Conservation (phyloP, 2,797 vertebrate genomes). For the Mormyrops attenuatus region DNA sequence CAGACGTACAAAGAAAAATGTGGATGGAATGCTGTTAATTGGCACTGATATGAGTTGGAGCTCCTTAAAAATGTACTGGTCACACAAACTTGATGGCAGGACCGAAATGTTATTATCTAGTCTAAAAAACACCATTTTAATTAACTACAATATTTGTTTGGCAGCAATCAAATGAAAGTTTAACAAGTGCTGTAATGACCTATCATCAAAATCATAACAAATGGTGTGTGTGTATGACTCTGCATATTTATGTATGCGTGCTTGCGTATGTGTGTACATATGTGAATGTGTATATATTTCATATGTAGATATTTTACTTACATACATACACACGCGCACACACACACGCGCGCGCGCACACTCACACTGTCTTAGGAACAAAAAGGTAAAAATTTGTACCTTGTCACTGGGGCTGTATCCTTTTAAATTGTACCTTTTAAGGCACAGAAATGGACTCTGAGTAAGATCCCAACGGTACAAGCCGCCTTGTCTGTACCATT, state of each 20-base stretch:
- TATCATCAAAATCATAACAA: background rate
- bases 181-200: background rate
- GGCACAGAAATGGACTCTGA: background rate
- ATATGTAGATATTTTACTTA: background rate
- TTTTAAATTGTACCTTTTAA: background rate
- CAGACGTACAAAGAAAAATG: background rate
- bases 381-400: background rate
- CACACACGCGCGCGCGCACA: background rate
- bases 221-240: background rate
- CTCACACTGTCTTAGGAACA: background rate
- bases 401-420: background rate
- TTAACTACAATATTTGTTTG: background rate
- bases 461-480: background rate
- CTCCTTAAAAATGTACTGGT: background rate
- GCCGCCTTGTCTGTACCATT: background rate
- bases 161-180: background rate
- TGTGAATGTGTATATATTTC: background rate
- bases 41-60: background rate
- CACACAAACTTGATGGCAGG: background rate
- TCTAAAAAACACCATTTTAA: background rate
- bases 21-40: background rate
- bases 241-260: background rate
- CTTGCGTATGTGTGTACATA: background rate
- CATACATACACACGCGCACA: background rate
- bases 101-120: background rate